phyloP scores from a whole-genome alignment of 2,113 vertebrate genomes.

The Phyllostomus discolor region DNA sequence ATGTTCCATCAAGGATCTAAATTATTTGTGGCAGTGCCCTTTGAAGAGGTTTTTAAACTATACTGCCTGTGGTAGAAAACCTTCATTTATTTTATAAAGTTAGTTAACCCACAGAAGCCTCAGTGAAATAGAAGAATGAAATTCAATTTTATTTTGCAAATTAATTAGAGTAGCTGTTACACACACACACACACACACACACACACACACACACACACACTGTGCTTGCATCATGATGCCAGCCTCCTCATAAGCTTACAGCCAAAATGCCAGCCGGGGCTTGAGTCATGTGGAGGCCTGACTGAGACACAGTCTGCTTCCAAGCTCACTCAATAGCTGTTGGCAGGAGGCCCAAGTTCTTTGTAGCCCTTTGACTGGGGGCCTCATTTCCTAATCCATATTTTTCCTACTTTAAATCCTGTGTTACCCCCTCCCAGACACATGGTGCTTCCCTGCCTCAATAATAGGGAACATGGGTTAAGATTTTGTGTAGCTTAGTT shows the following conservation, averaged over 20 bases:
- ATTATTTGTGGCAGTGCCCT: neutral
- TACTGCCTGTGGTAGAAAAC: neutral
- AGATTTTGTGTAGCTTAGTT: neutral
- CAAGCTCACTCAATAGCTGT: neutral
- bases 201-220: neutral
- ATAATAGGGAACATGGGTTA: neutral
- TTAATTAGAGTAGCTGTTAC: neutral
- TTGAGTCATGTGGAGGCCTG: neutral
- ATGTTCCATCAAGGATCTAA: constrained; percentile 3
- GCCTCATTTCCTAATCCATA: neutral
- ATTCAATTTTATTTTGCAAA: neutral
- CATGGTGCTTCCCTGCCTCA: neutral
- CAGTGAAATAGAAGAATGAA: neutral
- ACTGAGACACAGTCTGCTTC: neutral
- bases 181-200: neutral
- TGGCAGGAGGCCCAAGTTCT: neutral
- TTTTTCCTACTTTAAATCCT: neutral
- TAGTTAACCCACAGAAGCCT: neutral
- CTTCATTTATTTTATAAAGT: neutral
- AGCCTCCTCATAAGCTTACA: neutral
- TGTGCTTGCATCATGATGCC: neutral
- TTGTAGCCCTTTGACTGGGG: neutral
- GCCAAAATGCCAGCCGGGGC: neutral
- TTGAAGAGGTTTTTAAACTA: neutral
- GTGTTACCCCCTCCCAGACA: neutral